Percentiles rank a stretch among this genome's conserved stretches.
Evolutionary conservation across 2,888 invertebrate genomes (phyloP).

Genomic region (Buathra laborator): DNA sequence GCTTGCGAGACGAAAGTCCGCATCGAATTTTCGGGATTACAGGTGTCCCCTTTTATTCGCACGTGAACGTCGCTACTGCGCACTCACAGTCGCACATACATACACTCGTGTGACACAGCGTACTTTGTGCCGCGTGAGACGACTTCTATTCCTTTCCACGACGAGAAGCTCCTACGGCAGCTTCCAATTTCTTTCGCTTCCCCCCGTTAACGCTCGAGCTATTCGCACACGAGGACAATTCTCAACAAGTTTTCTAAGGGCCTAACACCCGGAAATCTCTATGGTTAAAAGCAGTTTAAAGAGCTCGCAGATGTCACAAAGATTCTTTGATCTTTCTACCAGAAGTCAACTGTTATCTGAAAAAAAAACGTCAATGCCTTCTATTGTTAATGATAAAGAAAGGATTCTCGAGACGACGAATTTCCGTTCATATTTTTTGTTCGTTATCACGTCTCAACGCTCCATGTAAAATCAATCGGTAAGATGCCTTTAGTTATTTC

Average conservation of each 20-base stretch:
- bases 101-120: not conserved
- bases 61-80: not conserved
- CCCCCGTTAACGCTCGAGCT: not conserved
- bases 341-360: not conserved
- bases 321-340: not conserved
- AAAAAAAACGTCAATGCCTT: no score
- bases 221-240: not conserved
- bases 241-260: not conserved
- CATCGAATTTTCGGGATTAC: slow-evolving; percentile 62
- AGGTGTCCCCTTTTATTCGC: slow-evolving; percentile 50
- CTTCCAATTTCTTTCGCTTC: slow-evolving; percentile 15
- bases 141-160: not conserved
- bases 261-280: slow-evolving; percentile 23
- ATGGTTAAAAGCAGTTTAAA: slow-evolving; percentile 6
- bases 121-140: not conserved
- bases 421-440: no score
- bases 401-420: no score
- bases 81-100: not conserved
- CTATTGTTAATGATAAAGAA: no score
- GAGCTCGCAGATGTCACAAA: not conserved
- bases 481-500: no score
- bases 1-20: slow-evolving; percentile 40
- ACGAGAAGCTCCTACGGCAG: not conserved
- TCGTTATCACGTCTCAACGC: no score
- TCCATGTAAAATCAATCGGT: no score